A percentile compares a stretch with the other conserved stretches of the same genome.
Evolutionary conservation across 2,113 vertebrate genomes (phyloP).

Genomic region (Lagopus leucura): DNA sequence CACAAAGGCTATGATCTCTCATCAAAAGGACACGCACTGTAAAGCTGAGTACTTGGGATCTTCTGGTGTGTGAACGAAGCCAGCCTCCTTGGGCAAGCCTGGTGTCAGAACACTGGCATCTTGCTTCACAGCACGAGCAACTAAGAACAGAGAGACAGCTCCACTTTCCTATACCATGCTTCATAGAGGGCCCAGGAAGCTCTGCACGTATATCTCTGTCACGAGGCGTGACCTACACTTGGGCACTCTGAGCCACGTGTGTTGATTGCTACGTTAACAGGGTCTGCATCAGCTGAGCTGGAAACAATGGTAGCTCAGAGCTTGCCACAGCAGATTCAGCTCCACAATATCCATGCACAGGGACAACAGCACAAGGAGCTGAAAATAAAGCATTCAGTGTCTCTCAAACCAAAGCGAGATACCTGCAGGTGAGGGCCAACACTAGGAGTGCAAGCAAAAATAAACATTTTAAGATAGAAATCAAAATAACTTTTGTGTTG

Average conservation of each 20-base stretch:
- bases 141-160: neutral
- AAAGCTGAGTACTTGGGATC: neutral
- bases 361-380: rapidly evolving
- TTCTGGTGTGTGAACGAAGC: neutral
- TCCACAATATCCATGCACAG: neutral
- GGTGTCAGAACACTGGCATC: neutral
- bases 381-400: neutral
- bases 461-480: conserved; percentile 8
- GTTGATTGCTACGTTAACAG: neutral
- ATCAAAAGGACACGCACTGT: neutral
- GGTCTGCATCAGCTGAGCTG: neutral
- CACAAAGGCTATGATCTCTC: neutral
- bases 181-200: neutral
- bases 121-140: neutral
- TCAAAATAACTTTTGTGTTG: conserved; percentile 39
- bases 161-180: neutral
- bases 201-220: neutral
- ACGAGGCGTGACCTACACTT: neutral
- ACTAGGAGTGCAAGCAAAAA: neutral
- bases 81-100: neutral
- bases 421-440: neutral
- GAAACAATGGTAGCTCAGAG: neutral
- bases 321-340: neutral
- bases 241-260: neutral
- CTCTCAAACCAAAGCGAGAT: neutral